phyloP scores from a whole-genome alignment of 2,888 invertebrate species.

The Spialia ferax region DNA sequence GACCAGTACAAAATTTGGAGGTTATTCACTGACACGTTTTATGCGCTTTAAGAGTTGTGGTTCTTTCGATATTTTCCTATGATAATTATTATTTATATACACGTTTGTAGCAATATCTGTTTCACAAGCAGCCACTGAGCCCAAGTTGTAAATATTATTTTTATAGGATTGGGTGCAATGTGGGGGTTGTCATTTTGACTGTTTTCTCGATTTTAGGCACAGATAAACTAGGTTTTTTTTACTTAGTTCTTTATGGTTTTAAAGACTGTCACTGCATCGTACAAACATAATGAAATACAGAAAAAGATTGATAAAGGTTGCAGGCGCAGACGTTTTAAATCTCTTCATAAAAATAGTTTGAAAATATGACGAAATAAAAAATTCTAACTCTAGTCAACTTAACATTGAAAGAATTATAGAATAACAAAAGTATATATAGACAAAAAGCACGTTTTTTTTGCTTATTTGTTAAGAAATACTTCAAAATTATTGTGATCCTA shows the following conservation, averaged over 20 bases:
- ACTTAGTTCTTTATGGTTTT: background rate
- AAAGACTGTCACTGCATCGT: constrained; percentile 9
- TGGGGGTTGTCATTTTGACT: background rate
- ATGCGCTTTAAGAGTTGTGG: background rate
- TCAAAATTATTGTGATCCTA: too few species aligned
- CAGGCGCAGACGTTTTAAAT: background rate
- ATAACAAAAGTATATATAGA: too few species aligned
- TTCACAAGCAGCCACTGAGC: background rate
- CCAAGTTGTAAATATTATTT: background rate
- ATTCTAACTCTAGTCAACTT: too few species aligned
- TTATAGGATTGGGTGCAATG: background rate
- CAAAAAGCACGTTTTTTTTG: too few species aligned
- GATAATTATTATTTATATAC: background rate
- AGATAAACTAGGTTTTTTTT: background rate
- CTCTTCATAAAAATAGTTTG: too few species aligned
- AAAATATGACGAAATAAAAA: too few species aligned
- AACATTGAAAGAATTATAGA: too few species aligned
- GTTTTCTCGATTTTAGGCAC: background rate
- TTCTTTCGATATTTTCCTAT: background rate
- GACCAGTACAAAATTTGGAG: constrained; percentile 33
- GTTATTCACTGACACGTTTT: constrained; percentile 35
- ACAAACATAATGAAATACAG: background rate
- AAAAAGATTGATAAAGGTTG: background rate
- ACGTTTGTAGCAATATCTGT: background rate
- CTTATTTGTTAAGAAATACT: too few species aligned